Evolutionary conservation across 1,140 invertebrate species (phyloP), one percentile per base, ranked within the genome.

Genomic region (Linepithema humile): DNA sequence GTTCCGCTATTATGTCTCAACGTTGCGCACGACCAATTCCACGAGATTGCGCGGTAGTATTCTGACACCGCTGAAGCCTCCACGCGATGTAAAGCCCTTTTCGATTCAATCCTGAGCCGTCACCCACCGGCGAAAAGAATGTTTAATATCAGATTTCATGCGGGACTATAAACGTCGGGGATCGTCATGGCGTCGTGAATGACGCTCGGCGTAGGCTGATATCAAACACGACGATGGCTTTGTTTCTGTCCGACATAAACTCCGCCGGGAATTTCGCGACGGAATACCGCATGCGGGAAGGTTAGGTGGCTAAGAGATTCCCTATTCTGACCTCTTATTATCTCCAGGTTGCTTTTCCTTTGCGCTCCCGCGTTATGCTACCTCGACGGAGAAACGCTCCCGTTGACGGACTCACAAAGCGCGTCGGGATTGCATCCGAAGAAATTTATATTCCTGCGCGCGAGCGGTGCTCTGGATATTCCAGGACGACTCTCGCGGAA

Each of bases 131-230:
- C 86, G 89, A 88, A 89, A 93, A 92, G 93, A 94, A 94, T 94
- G 92, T 94, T 93, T 93, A 93, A 94, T 94, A 94, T 94, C 93
- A 92, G 92, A 94, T 93, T 93, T 94, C 93, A 92, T 93, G 90
- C 84, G 85, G 75, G 85, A 89, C 78, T 48, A n/a, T n/a, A n/a
- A n/a, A 82, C 78, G 85, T 53, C 74, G 70, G 62, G 50, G 55
- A 48, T 75, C 38, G 86, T 77, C 32, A 59, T 7, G 20, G 20
- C 32, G 67, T 40, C 20, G 29, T 55, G 53, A 53, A 70, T 48
- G 73, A 84, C n/a, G 84, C 43, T 45, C 67, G 69, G 40, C 84
- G 64, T 12, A 43, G 43, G 43, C 88, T 89, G 88, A 92, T 94
- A 94, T 94, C 93, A 93, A 93, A 93, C 92, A 92, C 90, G 92